A percentile compares a stretch with the other conserved stretches of the same genome.
phyloP scores from a whole-genome alignment of 2,797 vertebrate genomes.

The Odontamblyopus lacepedii region DNA sequence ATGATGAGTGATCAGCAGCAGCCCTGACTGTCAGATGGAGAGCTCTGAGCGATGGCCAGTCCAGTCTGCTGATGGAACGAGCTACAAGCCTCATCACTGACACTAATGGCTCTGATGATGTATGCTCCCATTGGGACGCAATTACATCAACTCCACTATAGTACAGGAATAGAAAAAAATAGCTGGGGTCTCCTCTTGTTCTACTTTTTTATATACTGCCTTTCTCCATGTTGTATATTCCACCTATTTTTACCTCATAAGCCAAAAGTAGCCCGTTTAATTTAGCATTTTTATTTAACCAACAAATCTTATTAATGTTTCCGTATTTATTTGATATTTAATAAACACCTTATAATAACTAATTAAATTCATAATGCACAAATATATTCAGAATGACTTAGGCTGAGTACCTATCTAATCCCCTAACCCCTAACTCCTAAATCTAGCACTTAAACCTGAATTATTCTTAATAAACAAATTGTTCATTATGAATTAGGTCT shows the following conservation, averaged over 20 bases:
- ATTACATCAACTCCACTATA: slow-evolving; percentile 50
- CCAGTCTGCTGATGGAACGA: slow-evolving; percentile 54
- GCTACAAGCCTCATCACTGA: slow-evolving; percentile 68
- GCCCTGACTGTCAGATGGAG: slow-evolving; percentile 40
- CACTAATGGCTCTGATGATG: slow-evolving; percentile 75
- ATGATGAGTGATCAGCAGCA: slow-evolving; percentile 41
- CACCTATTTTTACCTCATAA: background rate
- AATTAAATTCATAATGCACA: no score
- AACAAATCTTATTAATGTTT: no score
- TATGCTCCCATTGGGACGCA: slow-evolving; percentile 62
- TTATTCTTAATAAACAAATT: no score
- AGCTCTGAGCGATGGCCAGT: slow-evolving; percentile 42
- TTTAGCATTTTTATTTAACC: no score
- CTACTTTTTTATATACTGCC: slow-evolving; percentile 15
- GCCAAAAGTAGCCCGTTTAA: background rate
- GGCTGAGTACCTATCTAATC: no score
- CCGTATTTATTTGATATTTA: no score
- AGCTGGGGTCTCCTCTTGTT: slow-evolving; percentile 29
- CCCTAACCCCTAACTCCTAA: no score
- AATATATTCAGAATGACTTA: no score
- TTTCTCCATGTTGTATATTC: background rate
- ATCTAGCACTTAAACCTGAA: no score
- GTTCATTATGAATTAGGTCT: no score
- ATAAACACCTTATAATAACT: no score
- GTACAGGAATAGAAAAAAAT: slow-evolving; percentile 32